These are phyloP conservation scores for Drosophila prolongata DNA, from an alignment of 2,888 invertebrate genomes.

Conservation along the genomic window DNA sequence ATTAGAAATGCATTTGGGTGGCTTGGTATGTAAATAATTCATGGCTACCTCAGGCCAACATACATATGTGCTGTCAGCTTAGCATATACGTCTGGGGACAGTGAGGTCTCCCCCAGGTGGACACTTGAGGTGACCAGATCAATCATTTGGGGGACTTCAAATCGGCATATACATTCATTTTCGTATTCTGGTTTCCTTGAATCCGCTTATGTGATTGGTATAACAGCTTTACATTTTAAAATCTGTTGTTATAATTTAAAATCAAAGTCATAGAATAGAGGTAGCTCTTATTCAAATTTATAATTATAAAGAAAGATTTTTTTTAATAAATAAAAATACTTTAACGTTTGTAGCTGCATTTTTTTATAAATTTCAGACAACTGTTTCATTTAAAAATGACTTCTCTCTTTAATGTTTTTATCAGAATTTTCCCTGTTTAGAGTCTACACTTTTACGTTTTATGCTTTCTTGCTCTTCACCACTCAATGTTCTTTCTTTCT, in stretches of 20 bases:
- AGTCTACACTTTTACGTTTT: slow-evolving; percentile 2
- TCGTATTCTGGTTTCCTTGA: not conserved
- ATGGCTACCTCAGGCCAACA: slow-evolving; percentile 38
- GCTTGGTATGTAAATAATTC: slow-evolving; percentile 47
- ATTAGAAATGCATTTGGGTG: slow-evolving; percentile 74
- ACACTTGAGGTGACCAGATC: slow-evolving; percentile 6
- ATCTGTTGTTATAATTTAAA: no score
- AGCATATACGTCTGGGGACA: slow-evolving; percentile 20
- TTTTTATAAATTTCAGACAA: no score
- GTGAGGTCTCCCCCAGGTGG: slow-evolving; percentile 10
- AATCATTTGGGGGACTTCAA: not conserved
- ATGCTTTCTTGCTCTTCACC: slow-evolving; percentile 14
- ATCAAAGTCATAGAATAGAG: no score
- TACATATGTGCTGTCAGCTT: slow-evolving; percentile 27
- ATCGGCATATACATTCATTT: no score
- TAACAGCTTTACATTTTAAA: no score
- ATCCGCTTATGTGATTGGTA: not conserved
- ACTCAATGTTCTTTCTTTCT: slow-evolving; percentile 58
- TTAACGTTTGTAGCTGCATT: no score
- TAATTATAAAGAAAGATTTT: not conserved
- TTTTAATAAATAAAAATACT: no score
- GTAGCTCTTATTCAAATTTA: not conserved
- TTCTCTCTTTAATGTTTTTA: not conserved
- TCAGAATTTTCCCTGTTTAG: slow-evolving; percentile 5
- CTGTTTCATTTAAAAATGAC: no score